Conservation (phyloP, 2,888 invertebrate species). For the Pachycephus smyrnensis region DNA sequence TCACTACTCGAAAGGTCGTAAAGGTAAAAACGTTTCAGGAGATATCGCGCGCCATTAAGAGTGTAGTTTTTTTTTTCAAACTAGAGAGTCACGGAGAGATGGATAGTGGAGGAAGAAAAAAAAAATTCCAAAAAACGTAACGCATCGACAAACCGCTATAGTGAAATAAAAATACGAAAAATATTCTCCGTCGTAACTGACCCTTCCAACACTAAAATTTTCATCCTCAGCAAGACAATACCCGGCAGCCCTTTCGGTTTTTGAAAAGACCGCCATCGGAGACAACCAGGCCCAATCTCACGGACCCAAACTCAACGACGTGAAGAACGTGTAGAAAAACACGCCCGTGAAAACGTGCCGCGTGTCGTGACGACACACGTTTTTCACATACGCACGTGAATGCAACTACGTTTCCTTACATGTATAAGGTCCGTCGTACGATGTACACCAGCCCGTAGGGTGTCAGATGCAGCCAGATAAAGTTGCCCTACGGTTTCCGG, state of each 20-base stretch:
- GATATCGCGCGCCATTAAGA: not conserved
- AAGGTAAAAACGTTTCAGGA: not conserved
- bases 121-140: not conserved
- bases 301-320: constrained; percentile 9
- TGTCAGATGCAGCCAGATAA: constrained; percentile 54
- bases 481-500: constrained; percentile 50
- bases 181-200: not conserved
- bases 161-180: not conserved
- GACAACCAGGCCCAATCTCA: constrained; percentile 51
- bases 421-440: not conserved
- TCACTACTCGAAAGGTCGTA: not conserved
- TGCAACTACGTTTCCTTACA: not conserved
- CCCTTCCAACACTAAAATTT: not conserved
- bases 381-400: not conserved
- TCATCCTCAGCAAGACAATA: not conserved
- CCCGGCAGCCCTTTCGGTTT: not conserved
- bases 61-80: not conserved
- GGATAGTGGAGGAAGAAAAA: not conserved
- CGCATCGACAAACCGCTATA: not conserved
- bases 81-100: not conserved
- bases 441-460: constrained; percentile 26
- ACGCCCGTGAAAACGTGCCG: not conserved
- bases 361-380: not conserved
- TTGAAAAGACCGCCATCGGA: constrained; percentile 22
- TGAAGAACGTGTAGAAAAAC: constrained; percentile 30